Conservation (phyloP, 2,113 vertebrate genomes). For the Ramphastos sulfuratus region DNA sequence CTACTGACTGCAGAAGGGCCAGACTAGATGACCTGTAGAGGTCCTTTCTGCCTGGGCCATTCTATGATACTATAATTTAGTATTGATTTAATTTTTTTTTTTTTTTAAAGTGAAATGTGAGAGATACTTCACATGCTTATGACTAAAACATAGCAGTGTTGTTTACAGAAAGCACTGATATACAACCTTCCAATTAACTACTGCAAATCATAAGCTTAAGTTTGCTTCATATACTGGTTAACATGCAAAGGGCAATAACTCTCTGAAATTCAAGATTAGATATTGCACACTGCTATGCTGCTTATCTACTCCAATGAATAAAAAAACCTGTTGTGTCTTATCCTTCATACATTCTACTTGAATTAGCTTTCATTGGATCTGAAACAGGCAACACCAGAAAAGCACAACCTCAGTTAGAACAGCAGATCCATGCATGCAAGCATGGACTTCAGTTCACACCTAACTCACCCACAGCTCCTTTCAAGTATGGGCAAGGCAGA, state of each 20-base stretch:
- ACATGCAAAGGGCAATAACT: not conserved
- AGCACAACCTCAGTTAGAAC: too few relatives aligned
- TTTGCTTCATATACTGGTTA: not conserved
- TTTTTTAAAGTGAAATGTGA: too few relatives aligned
- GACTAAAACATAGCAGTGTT: not conserved
- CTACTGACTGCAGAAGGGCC: too few relatives aligned
- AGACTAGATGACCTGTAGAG: too few relatives aligned
- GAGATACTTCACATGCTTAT: not conserved
- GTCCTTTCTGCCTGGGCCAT: too few relatives aligned
- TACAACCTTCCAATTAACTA: not conserved
- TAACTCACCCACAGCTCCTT: too few relatives aligned
- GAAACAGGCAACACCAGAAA: too few relatives aligned
- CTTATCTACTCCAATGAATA: not conserved
- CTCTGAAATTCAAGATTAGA: not conserved
- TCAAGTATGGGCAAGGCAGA: too few relatives aligned
- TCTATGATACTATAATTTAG: not conserved
- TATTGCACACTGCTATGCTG: not conserved
- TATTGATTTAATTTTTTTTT: too few relatives aligned
- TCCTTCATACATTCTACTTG: not conserved
- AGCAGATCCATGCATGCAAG: too few relatives aligned
- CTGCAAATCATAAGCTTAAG: not conserved
- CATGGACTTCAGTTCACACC: too few relatives aligned
- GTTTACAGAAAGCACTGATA: not conserved
- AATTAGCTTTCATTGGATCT: too few relatives aligned
- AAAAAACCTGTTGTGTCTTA: not conserved